Base-by-base conservation (phyloP, 2,113 vertebrate genomes). In the Bufo gargarizans region DNA sequence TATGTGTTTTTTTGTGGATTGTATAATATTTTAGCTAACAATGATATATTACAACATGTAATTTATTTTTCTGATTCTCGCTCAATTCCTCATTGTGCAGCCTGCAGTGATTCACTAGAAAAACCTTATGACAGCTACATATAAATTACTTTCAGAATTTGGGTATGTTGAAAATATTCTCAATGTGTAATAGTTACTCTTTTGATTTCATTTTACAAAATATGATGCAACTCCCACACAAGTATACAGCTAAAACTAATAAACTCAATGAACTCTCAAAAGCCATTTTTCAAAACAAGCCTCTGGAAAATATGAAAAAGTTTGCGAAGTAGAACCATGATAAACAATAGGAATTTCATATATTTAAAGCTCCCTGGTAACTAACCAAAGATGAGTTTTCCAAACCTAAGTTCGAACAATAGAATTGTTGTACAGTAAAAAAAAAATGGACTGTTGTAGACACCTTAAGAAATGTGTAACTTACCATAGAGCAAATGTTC, bases 261-360 rank as follows among this genome's bases (percentile, higher is more conserved):
- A 74, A 74, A 74, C 2, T 47, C 71, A 19, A 74, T 74, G 71
- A 74, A 74, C 71, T 74, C 47, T 74, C 1, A 47, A 74, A 71
- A 74, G 47, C 14, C 13, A 74, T 74, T 74, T 67, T 74, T 74
- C 71, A 74, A 47, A 74, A 74, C 16, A 74, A 74, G 71, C 71
- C 47, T 16, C 71, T 74, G 71, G 16, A 74, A 74, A 74, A 74
- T 47, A 74, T 74, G 71, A 14, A 47, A 74, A 47, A 45, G 6
- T 74, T 74, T 74, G 6, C 47, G 71, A 74, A 47, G 71, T 47
- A 16, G 71, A 74, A 74, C 71, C 43, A 8, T 74, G 47, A 74
- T 74, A 74, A 74, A 74, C 47, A 74, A 74, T 17, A 14, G 11
- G 12, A 13, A 4, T 72, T 72, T 43, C 69, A 45, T 17, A 72